A percentile compares a stretch with the other conserved stretches of the same genome.
These are phyloP conservation scores for Agelastica alni DNA, from an alignment of 2,888 invertebrate genomes.

Conservation along the genomic window DNA sequence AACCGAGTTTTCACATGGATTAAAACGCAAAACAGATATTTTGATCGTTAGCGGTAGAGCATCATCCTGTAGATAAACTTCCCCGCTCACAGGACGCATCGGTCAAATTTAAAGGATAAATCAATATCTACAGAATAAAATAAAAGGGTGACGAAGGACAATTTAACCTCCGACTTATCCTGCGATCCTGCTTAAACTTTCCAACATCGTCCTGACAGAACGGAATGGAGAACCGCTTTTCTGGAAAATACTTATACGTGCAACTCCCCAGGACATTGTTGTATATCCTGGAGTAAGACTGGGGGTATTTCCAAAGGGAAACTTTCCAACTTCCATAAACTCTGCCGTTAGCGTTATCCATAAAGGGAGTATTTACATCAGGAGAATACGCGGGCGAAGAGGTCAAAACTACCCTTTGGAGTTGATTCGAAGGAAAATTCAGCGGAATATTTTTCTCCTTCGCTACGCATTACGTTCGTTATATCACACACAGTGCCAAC, in stretches of 20 bases:
- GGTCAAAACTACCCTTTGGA: conserved; percentile 8
- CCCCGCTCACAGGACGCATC: too few relatives aligned
- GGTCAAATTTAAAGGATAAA: background rate
- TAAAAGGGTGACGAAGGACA: background rate
- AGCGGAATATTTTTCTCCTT: too few relatives aligned
- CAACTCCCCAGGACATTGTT: conserved; percentile 11
- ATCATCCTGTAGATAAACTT: too few relatives aligned
- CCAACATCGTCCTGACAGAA: conserved; percentile 21
- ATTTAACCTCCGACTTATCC: conserved; percentile 14
- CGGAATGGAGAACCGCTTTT: conserved; percentile 16
- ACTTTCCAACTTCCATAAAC: conserved; percentile 21
- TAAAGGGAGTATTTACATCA: conserved; percentile 25
- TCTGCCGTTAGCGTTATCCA: conserved; percentile 24
- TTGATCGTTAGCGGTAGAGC: too few relatives aligned
- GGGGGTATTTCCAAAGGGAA: conserved; percentile 20
- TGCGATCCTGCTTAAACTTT: conserved; percentile 11
- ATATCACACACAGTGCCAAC: too few relatives aligned
- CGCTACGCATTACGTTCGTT: too few relatives aligned
- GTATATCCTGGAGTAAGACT: conserved; percentile 22
- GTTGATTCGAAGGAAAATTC: too few relatives aligned
- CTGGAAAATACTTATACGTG: conserved; percentile 10
- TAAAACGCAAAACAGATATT: too few relatives aligned
- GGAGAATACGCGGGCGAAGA: conserved; percentile 1
- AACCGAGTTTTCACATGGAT: too few relatives aligned
- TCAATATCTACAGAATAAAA: background rate